Evolutionary conservation across 2,888 invertebrate genomes (phyloP), one percentile per base, ranked within the genome.

Genomic region (Linnaemya tessellans): DNA sequence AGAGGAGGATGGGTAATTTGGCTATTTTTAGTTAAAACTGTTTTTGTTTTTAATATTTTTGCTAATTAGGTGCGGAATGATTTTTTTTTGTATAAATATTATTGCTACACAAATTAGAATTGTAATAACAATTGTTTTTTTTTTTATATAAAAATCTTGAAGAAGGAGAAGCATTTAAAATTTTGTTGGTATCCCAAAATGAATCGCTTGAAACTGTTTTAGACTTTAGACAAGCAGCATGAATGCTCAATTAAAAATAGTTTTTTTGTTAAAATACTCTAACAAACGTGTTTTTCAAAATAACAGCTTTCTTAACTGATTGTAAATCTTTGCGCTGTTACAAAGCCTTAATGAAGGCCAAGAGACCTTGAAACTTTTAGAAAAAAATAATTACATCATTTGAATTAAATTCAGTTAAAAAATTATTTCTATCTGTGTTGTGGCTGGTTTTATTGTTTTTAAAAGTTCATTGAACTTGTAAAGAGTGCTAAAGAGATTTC

Each of bases 1-100:
- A 56, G 30, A 67, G 49, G 1, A 60, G 38, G 20, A 78, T 73
- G 78, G 60, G 43, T 43, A 73, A 73, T 78, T 73, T 60, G 30
- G 58, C 13, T 83, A 64, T 84, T 84, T 84, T 80, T 84, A 80
- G 68, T 75, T 51, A 9, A 35, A 22, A 51, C 49, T 46, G 41
- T 22, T 51, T 67, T 20, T 0, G 22, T 62, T n/a, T 60, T 49
- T 43, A 25, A 43, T 30, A 20, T 56, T 65, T 80, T 67, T 62
- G 67, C 80, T 84, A 77, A 80, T 84, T 67, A 51, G 77, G 84
- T 84, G 77, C 62, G 67, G 77, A 84, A 84, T 73, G 49, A 49
- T 41, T 58, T 49, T 35, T n/a, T 20, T 49, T 60, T 62, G 38
- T 51, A 11, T 35, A 30, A n/a, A 15, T 43, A 35, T 67, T 67